Conservation (phyloP, 37 sponge, comb jelly and placozoan genomes). For the Trichoplax adhaerens region DNA sequence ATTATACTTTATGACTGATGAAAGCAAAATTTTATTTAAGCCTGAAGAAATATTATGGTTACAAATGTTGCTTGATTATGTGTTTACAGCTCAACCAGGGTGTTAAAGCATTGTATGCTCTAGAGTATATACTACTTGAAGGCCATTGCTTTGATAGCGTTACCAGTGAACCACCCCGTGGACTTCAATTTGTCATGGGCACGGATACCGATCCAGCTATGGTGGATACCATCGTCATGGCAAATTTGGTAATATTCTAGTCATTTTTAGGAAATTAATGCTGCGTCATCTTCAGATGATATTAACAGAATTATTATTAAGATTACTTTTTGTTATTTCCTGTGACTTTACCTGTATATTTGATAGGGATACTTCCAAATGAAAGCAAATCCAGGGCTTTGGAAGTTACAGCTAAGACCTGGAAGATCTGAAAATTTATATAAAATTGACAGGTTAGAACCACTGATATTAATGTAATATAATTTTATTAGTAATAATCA, state of each 20-base stretch:
- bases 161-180: slow-evolving; percentile 49
- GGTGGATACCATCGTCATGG: slow-evolving; percentile 93
- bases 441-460: slow-evolving; percentile 30
- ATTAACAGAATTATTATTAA: slow-evolving; percentile 2
- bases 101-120: slow-evolving; percentile 53
- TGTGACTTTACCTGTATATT: not conserved
- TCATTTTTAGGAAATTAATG: not conserved
- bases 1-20: no score
- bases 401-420: slow-evolving; percentile 57
- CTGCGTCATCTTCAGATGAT: not conserved
- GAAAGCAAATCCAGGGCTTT: slow-evolving; percentile 73
- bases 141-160: slow-evolving; percentile 59
- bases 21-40: no score
- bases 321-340: not conserved
- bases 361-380: slow-evolving; percentile 86
- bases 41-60: no score
- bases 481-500: no score
- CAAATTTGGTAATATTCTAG: slow-evolving; percentile 44
- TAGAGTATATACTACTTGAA: slow-evolving; percentile 82
- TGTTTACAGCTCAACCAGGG: not conserved
- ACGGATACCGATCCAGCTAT: slow-evolving; percentile 29
- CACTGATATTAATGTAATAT: no score
- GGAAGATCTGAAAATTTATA: slow-evolving; percentile 66
- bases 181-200: slow-evolving; percentile 68
- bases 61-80: no score